These are phyloP conservation scores for Centroberyx gerrardi DNA, from an alignment of 2,797 vertebrate genomes.

Conservation along the genomic window DNA sequence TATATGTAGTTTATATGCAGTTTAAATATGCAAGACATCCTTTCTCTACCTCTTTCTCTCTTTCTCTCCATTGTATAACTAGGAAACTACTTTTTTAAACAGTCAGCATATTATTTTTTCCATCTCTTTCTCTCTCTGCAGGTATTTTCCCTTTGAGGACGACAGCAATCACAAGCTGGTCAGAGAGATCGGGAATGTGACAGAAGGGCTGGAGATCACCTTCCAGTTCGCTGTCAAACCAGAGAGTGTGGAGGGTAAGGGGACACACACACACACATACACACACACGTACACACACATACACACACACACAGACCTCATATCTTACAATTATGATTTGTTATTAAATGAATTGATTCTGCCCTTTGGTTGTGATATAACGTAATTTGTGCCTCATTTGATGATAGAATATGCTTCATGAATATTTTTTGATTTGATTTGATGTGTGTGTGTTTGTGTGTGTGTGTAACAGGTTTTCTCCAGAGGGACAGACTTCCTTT, in stretches of 20 bases:
- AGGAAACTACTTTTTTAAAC: background rate
- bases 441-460: background rate
- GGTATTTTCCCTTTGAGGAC: constrained; percentile 83
- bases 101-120: background rate
- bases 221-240: constrained; percentile 84
- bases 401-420: no score
- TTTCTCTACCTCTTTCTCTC: background rate
- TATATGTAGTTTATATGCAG: no score
- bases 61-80: background rate
- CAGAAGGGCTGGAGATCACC: constrained; percentile 80
- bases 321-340: no score
- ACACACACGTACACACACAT: no score
- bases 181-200: constrained; percentile 83
- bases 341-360: no score
- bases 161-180: constrained; percentile 76
- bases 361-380: no score
- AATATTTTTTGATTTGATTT: no score
- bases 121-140: constrained; percentile 33
- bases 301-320: background rate
- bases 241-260: constrained; percentile 74
- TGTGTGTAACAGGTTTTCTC: constrained; percentile 70
- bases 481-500: constrained; percentile 78
- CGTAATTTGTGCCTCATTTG: no score
- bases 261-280: no score
- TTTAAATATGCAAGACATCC: background rate